Percentiles rank a stretch among this genome's conserved stretches.
phyloP scores from a whole-genome alignment of 2,888 invertebrate species.

The Diploptera punctata region DNA sequence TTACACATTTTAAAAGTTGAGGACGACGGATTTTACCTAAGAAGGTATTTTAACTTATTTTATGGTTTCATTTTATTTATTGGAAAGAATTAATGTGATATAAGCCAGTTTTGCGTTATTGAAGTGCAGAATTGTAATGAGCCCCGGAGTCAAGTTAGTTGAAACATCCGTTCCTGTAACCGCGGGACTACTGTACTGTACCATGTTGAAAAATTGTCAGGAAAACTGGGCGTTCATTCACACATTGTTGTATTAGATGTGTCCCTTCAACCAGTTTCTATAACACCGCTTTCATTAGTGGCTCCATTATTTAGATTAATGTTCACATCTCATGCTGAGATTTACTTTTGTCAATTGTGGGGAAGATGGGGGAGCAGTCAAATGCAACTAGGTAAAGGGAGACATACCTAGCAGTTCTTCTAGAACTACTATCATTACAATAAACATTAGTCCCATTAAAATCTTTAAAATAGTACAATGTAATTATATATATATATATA shows the following conservation, averaged over 20 bases:
- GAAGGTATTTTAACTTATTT: no score
- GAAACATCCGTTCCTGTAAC: constrained; percentile 10
- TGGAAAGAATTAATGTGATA: background rate
- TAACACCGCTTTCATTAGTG: constrained; percentile 58
- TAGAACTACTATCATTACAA: no score
- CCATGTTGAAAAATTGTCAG: constrained; percentile 56
- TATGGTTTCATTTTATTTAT: no score
- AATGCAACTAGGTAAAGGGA: background rate
- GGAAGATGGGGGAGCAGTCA: no score
- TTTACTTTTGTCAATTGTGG: no score
- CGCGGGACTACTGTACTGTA: constrained; percentile 27
- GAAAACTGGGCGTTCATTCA: constrained; percentile 55
- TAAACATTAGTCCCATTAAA: no score
- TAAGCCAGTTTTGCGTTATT: background rate
- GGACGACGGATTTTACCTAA: no score
- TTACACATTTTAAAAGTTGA: no score
- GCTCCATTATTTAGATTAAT: constrained; percentile 59
- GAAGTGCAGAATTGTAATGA: constrained; percentile 18
- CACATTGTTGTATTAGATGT: constrained; percentile 60
- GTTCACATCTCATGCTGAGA: constrained; percentile 51
- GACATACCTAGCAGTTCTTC: background rate
- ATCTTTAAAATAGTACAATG: no score
- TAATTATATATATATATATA: no score
- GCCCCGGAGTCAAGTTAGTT: constrained; percentile 19
- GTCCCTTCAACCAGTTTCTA: constrained; percentile 52